A percentile compares a stretch with the other conserved stretches of the same genome.
Evolutionary conservation across 2,113 vertebrate species (phyloP).

Genomic region (Leptodactylus fuscus): DNA sequence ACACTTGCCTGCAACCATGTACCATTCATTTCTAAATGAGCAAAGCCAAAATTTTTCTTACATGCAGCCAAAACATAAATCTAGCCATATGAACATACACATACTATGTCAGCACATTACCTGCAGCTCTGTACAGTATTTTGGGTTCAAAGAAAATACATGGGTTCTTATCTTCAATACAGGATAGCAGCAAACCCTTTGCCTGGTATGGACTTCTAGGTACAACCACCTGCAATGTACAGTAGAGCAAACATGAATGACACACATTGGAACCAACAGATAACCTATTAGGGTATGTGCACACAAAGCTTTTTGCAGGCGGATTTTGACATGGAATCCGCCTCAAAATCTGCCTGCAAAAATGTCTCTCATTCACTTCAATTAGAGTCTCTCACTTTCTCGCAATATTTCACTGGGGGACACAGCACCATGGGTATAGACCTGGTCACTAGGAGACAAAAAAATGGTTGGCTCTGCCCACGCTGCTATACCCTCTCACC

Average conservation of each 20-base stretch:
- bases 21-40: slow-evolving; percentile 20
- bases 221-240: slow-evolving; percentile 85
- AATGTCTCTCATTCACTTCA: too few species aligned
- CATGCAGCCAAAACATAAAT: slow-evolving; percentile 32
- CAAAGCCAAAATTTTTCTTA: slow-evolving; percentile 28
- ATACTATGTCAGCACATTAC: slow-evolving; percentile 73
- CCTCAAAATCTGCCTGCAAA: too few species aligned
- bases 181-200: slow-evolving; percentile 93
- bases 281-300: too few species aligned
- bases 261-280: too few species aligned
- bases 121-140: slow-evolving; percentile 98
- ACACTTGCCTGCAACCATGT: slow-evolving; percentile 20
- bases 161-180: slow-evolving; percentile 94
- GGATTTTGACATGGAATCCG: too few species aligned
- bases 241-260: not conserved
- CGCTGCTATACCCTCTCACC: too few species aligned
- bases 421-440: too few species aligned
- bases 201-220: slow-evolving; percentile 94
- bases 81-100: not conserved
- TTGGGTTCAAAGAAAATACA: slow-evolving; percentile 99
- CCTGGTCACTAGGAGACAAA: too few species aligned
- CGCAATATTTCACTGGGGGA: too few species aligned
- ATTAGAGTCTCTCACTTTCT: too few species aligned
- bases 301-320: too few species aligned
- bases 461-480: too few species aligned